Evolutionary conservation across 92 coral and sea anemone species (phyloP).

Genomic region (Muricea muricata): DNA sequence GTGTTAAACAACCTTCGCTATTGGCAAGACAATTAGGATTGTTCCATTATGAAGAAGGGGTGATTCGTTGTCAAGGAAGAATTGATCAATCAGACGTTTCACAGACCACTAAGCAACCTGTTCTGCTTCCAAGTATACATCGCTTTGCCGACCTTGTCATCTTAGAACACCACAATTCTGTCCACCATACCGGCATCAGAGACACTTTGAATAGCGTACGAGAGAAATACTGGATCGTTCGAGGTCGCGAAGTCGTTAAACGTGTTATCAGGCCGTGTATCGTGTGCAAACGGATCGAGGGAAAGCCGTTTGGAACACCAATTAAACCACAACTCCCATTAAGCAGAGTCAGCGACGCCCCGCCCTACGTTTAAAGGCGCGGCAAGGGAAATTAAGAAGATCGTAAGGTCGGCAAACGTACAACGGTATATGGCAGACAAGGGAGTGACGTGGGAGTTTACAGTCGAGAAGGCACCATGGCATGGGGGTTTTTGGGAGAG

Average conservation of each 20-base stretch:
- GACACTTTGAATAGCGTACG: conserved; percentile 33
- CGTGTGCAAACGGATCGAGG: conserved; percentile 4
- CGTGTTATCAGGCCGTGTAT: conserved; percentile 8
- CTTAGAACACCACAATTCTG: conserved; percentile 20
- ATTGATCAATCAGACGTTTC: conserved; percentile 18
- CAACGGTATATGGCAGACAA: neutral
- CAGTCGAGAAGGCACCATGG: conserved; percentile 41
- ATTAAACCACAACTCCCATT: neutral
- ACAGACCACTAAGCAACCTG: neutral
- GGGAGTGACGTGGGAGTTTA: conserved; percentile 19
- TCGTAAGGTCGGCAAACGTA: neutral
- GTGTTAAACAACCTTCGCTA: conserved; percentile 16
- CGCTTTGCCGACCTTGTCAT: conserved; percentile 32
- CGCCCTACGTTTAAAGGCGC: conserved; percentile 24
- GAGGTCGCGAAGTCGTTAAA: conserved; percentile 15
- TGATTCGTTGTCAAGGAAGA: conserved; percentile 38
- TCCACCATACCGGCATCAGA: conserved; percentile 24
- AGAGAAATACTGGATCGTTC: conserved; percentile 21
- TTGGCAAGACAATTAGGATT: conserved; percentile 50
- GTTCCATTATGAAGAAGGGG: conserved; percentile 22
- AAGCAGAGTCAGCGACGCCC: neutral
- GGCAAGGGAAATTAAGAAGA: conserved; percentile 14
- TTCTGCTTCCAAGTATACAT: conserved; percentile 18
- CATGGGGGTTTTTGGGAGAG: conserved; percentile 36
- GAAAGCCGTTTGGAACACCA: neutral